Percentiles rank a stretch among this genome's conserved stretches.
Conservation (phyloP, 2,888 invertebrate genomes). For the Slavum lentiscoides region DNA sequence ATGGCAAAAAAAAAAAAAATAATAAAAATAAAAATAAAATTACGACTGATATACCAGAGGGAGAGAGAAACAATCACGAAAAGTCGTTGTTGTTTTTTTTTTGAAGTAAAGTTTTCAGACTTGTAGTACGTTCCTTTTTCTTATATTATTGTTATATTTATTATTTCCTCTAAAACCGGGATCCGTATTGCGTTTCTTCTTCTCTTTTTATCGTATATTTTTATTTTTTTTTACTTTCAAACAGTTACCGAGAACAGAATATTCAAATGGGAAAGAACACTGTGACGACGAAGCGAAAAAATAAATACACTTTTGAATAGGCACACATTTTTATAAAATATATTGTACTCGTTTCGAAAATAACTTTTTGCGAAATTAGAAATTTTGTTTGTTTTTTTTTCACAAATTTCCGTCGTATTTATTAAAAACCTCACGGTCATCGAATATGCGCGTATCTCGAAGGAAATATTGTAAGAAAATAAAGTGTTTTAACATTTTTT, state of each 20-base stretch:
- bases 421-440: no score
- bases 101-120: constrained; percentile 33
- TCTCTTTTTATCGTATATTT: not conserved
- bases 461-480: no score
- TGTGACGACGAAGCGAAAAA: not conserved
- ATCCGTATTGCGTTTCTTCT: constrained; percentile 1
- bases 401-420: no score
- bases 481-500: no score
- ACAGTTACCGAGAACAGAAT: constrained; percentile 15
- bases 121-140: constrained; percentile 25
- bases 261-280: not conserved
- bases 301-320: no score
- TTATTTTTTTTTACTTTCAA: not conserved
- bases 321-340: no score
- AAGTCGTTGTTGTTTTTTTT: constrained; percentile 6
- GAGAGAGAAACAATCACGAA: constrained; percentile 36
- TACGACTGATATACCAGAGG: constrained; percentile 12
- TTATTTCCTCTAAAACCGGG: constrained; percentile 29
- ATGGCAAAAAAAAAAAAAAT: not conserved
- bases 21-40: constrained; percentile 5
- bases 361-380: no score
- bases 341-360: no score
- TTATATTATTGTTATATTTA: constrained; percentile 42
- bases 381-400: no score
- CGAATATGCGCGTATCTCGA: no score